A percentile compares a stretch with the other conserved stretches of the same genome.
Evolutionary conservation across 2,113 vertebrate species (phyloP).

Genomic region (Seriola rivoliana): DNA sequence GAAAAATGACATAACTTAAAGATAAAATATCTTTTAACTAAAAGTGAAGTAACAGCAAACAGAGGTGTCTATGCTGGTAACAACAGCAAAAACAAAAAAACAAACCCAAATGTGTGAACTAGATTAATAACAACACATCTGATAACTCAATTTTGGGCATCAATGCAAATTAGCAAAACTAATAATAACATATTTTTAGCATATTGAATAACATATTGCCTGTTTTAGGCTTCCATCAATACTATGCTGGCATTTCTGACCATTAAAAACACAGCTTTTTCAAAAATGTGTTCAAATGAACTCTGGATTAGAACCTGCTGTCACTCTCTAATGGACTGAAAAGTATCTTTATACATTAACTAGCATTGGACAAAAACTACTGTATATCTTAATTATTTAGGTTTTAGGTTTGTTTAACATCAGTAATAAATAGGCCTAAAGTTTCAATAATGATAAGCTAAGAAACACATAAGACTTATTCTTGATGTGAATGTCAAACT

Average conservation of each 20-base stretch:
- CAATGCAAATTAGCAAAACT: too few relatives aligned
- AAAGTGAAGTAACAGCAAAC: background rate
- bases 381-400: background rate
- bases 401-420: background rate
- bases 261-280: too few relatives aligned
- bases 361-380: background rate
- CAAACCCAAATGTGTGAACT: too few relatives aligned
- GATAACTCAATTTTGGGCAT: too few relatives aligned
- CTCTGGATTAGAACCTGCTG: background rate
- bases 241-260: background rate
- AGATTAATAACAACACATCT: background rate
- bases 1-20: slow-evolving; percentile 5
- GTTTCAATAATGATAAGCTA: background rate
- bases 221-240: too few relatives aligned
- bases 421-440: background rate
- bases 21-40: slow-evolving; percentile 7
- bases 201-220: too few relatives aligned
- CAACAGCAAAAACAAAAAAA: too few relatives aligned
- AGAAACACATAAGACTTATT: too few relatives aligned
- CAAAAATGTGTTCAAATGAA: background rate
- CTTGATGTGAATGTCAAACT: too few relatives aligned
- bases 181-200: too few relatives aligned
- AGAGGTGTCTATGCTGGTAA: background rate
- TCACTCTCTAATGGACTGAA: background rate
- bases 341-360: too few relatives aligned